Evolutionary conservation across 2,113 vertebrate genomes (phyloP), one percentile per base, ranked within the genome.

Genomic region (Chloropsis cyanopogon): DNA sequence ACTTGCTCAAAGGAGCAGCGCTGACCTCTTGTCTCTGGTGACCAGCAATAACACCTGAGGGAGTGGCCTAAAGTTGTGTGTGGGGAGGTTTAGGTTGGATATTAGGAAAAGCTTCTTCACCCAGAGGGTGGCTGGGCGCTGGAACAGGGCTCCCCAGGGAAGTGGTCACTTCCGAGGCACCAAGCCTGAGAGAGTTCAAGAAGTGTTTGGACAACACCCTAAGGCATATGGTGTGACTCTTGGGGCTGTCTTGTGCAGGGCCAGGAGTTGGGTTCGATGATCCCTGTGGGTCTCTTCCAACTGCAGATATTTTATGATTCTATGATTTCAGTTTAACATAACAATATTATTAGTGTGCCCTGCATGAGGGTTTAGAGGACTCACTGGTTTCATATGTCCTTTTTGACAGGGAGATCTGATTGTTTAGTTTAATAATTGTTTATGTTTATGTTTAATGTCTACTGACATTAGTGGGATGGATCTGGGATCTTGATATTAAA

Each of bases 111-210:
- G 29, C 0, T 22, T 69, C 29, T 35, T 69, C 25, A 11, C 22
- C 14, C 54, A 77, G 31, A 33, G 17, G 7, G 6, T 42, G 10
- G 0, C 2, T 42, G 14, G 41, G 12, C 9, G 1, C 35, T 54
- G 41, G 63, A 33, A 44, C 35, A 56, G 29, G 29, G 12, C 35
- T 83, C 14, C 21, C 31, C 17, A 61, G 26, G 6, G 18, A 19
- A 61, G 18, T 26, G 56, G 5, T 56, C 31, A 42, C 21, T 81
- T 49, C 23, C 35, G 26, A 41, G 33, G 31, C 42, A 42, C 12
- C 35, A 42, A 46, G 25, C 17, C 35, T 42, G 21, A 15, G 11
- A 35, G 47, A 49, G 25, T 37, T 42, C 9, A 37, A 47, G 41
- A 41, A 7, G 21, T 11, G 8, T 61, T 82, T 60, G 41, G 53